phyloP scores from a whole-genome alignment of 2,888 invertebrate species.

The Ethmia dodecea region DNA sequence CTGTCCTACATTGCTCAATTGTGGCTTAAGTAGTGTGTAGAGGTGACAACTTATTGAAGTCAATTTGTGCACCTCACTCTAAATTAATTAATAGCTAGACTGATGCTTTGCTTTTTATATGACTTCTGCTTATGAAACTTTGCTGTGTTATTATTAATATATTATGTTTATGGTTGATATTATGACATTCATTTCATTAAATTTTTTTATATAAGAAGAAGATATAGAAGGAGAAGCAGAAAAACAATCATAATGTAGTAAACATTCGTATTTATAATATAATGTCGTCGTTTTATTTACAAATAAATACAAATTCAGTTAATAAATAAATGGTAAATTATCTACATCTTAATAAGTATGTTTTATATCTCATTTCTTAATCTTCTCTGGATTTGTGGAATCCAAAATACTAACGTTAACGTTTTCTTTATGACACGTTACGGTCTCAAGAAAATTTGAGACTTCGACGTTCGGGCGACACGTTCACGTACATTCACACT shows the following conservation, averaged over 20 bases:
- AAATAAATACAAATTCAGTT: slow-evolving; percentile 79
- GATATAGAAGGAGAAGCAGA: slow-evolving; percentile 26
- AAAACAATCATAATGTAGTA: slow-evolving; percentile 73
- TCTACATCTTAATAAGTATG: slow-evolving; percentile 77
- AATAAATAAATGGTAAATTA: slow-evolving; percentile 79
- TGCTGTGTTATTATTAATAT: too few species aligned
- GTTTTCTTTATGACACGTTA: slow-evolving; percentile 74
- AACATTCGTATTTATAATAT: slow-evolving; percentile 78
- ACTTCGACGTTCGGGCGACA: slow-evolving; percentile 76
- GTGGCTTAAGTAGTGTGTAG: too few species aligned
- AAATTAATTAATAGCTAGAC: too few species aligned
- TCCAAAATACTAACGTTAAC: slow-evolving; percentile 76
- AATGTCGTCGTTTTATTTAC: slow-evolving; percentile 77
- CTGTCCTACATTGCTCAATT: too few species aligned
- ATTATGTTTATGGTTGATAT: too few species aligned
- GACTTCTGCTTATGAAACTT: too few species aligned
- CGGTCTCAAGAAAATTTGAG: slow-evolving; percentile 76
- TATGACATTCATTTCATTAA: too few species aligned
- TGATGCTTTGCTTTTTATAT: too few species aligned
- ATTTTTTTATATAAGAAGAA: too few species aligned
- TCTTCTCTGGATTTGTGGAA: slow-evolving; percentile 70
- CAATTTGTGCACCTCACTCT: too few species aligned
- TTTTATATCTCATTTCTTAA: slow-evolving; percentile 77
- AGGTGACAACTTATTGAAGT: too few species aligned
- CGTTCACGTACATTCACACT: slow-evolving; percentile 78